A percentile compares a stretch with the other conserved stretches of the same genome.
Evolutionary conservation across 2,888 invertebrate species (phyloP).

Genomic region (Sepioteuthis lessoniana): DNA sequence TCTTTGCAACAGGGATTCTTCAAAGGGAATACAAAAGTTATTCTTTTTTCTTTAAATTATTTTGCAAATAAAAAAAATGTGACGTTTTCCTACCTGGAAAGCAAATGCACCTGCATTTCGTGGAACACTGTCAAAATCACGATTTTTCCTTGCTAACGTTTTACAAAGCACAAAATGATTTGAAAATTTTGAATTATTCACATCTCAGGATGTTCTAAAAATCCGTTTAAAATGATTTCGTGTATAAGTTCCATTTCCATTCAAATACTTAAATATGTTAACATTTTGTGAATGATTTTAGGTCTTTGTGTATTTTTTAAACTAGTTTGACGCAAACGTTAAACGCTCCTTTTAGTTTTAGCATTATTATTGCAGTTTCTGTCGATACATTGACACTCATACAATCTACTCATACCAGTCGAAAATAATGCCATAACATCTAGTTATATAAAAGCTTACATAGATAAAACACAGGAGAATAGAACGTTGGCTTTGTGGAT

Average conservation of each 20-base stretch:
- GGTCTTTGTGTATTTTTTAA: too few species aligned
- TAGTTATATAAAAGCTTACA: too few species aligned
- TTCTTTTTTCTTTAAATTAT: neutral
- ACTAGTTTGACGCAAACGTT: too few species aligned
- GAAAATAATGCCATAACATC: too few species aligned
- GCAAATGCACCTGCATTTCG: neutral
- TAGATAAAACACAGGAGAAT: too few species aligned
- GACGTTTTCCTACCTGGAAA: neutral
- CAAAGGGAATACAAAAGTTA: neutral
- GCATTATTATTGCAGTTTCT: too few species aligned
- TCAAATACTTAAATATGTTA: neutral
- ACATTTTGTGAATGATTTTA: too few species aligned
- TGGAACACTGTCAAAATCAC: neutral
- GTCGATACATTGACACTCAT: too few species aligned
- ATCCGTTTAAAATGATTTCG: neutral
- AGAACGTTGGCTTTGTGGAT: too few species aligned
- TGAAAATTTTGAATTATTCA: neutral
- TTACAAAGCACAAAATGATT: neutral
- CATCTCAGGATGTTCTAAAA: neutral
- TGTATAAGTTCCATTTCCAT: neutral
- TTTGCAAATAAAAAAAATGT: neutral
- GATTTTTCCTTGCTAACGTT: neutral
- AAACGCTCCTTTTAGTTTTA: too few species aligned
- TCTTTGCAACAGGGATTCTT: neutral
- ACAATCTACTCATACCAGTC: too few species aligned